A percentile compares a stretch with the other conserved stretches of the same genome.
phyloP scores from a whole-genome alignment of 2,797 vertebrate species.

The Lycodopsis pacificus region DNA sequence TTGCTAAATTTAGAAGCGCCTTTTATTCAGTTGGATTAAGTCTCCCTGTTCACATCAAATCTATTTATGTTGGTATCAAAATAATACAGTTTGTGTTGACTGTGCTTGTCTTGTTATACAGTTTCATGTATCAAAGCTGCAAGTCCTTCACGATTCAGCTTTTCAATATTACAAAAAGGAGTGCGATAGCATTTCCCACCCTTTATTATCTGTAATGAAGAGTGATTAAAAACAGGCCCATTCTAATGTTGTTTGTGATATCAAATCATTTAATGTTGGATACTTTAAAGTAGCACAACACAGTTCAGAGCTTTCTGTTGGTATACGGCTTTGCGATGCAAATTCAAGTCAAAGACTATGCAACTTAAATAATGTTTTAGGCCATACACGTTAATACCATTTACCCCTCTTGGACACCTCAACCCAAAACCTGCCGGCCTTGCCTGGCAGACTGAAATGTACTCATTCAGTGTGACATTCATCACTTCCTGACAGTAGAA shows the following conservation, averaged over 20 bases:
- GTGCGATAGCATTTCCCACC: background rate
- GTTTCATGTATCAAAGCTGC: background rate
- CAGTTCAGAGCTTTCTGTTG: background rate
- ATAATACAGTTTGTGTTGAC: accelerated
- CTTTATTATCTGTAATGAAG: background rate
- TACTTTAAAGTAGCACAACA: background rate
- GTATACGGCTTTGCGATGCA: background rate
- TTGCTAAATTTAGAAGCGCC: background rate
- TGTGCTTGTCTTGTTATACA: background rate
- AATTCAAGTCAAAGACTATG: background rate
- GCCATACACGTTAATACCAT: slow-evolving; percentile 4
- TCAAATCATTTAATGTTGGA: background rate
- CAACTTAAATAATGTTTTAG: background rate
- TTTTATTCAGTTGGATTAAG: background rate
- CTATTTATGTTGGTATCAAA: background rate
- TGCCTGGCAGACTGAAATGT: slow-evolving; percentile 31
- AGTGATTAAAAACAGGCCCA: background rate
- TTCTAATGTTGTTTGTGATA: background rate
- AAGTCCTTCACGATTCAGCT: background rate
- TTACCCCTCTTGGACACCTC: slow-evolving; percentile 5
- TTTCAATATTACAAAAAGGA: background rate
- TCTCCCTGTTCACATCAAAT: background rate
- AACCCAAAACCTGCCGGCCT: slow-evolving; percentile 22
- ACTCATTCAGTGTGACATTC: slow-evolving; percentile 52
- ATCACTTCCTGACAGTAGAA: slow-evolving; percentile 57